Base-by-base conservation (phyloP, 2,888 invertebrate genomes). In the Dastarcus helophoroides region DNA sequence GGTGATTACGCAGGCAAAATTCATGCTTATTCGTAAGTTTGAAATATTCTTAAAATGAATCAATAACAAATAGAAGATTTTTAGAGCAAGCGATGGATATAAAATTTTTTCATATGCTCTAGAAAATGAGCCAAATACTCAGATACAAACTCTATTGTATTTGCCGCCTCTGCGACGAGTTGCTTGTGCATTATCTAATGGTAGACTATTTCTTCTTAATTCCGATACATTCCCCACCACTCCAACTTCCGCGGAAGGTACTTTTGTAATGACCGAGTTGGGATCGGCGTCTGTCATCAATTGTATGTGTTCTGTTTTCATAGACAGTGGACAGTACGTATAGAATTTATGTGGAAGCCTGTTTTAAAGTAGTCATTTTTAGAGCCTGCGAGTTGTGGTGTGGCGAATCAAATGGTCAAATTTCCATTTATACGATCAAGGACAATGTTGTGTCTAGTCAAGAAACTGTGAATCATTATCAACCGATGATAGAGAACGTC, bases 1-100 rank as follows among this genome's bases (percentile, higher is more conserved):
- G 93, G 91, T 0, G 93, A 94, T 64, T 79, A 78, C 27, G 68
- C 73, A 2, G 91, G 90, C n/a, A 74, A 79, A 39, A 71, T 95
- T 36, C 80, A 83, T 43, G 80, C 88, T 0, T 91, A 84, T 54
- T 72, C 76, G 76, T 75, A 27, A 3, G 26, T 32, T 14, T n/a
- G n/a, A n/a, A n/a, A n/a, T n/a, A n/a, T n/a, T 14, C n/a, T 13
- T 26, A 2, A 29, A 9, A 22, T 14, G 4, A 6, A 22, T 4
- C 9, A 11, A 2, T 15, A 6, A 27, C 3, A 2, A 3, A 15
- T 9, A 10, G 4, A 3, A 25, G 3, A 16, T 9, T 50, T 48
- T 13, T 42, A 71, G 72, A 40, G 67, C 66, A 24, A 56, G 61
- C 16, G 72, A 68, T 53, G 75, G 70, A 43, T 61, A 62, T 23